phyloP scores from a whole-genome alignment of 2,113 vertebrate species.

The Tachuris rubrigastra region DNA sequence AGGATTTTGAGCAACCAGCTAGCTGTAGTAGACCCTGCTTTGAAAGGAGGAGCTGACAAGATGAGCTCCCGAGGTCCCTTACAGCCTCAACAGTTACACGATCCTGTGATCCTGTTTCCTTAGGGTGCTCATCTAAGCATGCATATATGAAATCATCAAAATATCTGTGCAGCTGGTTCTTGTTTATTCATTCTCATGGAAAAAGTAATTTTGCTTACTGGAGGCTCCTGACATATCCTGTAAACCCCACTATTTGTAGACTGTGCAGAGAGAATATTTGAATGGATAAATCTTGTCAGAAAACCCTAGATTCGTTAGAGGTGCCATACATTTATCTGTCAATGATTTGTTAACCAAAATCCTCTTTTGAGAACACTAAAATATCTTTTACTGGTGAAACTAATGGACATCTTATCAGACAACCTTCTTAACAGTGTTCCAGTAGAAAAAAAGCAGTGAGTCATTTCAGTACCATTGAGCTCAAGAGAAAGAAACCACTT shows the following conservation, averaged over 20 bases:
- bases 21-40: neutral
- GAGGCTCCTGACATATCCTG: neutral
- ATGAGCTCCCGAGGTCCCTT: neutral
- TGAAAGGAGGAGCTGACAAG: neutral
- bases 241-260: neutral
- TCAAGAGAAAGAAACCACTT: neutral
- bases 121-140: neutral
- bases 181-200: neutral
- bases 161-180: neutral
- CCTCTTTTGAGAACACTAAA: neutral
- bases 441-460: neutral
- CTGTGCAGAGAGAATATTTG: neutral
- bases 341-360: neutral
- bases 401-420: neutral
- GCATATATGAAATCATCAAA: neutral
- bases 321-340: rapidly evolving
- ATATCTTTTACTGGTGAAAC: neutral
- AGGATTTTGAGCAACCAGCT: neutral
- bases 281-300: neutral
- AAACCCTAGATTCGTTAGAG: neutral
- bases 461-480: neutral
- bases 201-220: neutral
- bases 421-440: neutral
- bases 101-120: neutral
- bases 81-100: neutral